Conservation (phyloP, 2,113 vertebrate genomes). For the Pyrgilauda ruficollis region DNA sequence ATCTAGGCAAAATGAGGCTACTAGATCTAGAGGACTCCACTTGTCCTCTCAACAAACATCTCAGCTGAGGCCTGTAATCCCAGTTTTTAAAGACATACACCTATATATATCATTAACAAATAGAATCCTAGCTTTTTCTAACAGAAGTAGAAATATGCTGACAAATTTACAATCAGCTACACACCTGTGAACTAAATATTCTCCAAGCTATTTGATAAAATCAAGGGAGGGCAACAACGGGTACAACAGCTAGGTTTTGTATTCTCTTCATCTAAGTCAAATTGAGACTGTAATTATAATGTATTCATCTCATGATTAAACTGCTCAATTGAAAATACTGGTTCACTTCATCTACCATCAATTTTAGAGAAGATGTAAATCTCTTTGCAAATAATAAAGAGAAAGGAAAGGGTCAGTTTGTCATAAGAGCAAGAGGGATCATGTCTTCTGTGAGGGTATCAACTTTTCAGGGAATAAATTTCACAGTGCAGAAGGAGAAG, state of each 20-base stretch:
- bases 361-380: neutral
- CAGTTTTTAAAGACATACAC: neutral
- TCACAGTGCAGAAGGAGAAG: neutral
- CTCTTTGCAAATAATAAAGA: neutral
- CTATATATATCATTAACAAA: neutral
- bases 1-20: neutral
- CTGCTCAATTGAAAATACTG: neutral
- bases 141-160: neutral
- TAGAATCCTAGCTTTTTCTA: neutral
- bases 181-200: neutral
- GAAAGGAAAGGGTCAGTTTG: neutral
- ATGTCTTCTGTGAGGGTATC: neutral
- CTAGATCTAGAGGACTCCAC: neutral
- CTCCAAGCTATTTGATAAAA: neutral
- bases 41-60: neutral
- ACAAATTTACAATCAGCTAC: neutral
- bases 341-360: neutral
- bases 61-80: neutral
- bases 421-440: neutral
- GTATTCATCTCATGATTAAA: neutral
- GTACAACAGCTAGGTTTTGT: neutral
- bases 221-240: neutral
- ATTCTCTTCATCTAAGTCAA: neutral
- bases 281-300: neutral
- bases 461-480: neutral